Evolutionary conservation across 2,113 vertebrate genomes (phyloP).

Genomic region (Actenoides lindsayi): DNA sequence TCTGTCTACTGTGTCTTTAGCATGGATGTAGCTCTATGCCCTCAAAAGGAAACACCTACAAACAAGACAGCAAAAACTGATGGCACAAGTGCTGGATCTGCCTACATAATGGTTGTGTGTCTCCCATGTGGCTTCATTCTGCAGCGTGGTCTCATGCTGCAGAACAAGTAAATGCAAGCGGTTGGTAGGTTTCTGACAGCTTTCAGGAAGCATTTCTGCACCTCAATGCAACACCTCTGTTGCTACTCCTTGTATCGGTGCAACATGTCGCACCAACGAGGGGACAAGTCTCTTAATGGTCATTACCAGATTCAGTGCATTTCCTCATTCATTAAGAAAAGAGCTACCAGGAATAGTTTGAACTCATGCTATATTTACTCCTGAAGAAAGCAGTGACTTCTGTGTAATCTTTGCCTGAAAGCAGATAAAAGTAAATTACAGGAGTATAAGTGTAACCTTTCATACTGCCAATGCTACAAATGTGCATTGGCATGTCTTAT

Average conservation of each 20-base stretch:
- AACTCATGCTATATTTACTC: neutral
- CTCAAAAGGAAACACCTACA: neutral
- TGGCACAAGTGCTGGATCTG: neutral
- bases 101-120: neutral
- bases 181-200: neutral
- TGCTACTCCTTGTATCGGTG: neutral
- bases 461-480: neutral
- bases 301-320: neutral
- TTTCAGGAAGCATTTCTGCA: neutral
- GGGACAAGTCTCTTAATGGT: neutral
- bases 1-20: neutral
- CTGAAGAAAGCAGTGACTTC: neutral
- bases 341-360: neutral
- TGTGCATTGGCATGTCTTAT: neutral
- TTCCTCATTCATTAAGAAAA: neutral
- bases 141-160: neutral
- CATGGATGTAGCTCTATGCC: neutral
- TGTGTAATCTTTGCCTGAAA: neutral
- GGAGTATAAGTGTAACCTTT: neutral
- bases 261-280: fast-evolving
- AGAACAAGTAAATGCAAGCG: neutral
- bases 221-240: neutral
- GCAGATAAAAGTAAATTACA: neutral
- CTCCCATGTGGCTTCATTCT: neutral
- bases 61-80: neutral